These are phyloP conservation scores for Ditylenchus dipsaci DNA, from an alignment of 1,140 invertebrate genomes.

Conservation along the genomic window DNA sequence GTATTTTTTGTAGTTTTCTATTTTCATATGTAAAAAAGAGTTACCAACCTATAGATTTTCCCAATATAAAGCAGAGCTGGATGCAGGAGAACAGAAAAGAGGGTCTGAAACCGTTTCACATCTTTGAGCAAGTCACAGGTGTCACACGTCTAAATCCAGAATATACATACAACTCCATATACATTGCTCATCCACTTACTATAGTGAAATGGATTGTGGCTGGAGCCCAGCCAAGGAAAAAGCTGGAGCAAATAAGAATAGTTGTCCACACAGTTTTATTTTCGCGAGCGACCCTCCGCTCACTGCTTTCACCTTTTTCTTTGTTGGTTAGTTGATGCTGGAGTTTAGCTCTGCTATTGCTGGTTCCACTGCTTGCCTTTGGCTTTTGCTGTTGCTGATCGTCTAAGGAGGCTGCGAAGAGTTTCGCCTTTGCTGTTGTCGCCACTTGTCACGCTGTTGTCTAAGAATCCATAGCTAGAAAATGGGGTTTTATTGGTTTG, in stretches of 20 bases:
- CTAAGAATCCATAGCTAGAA: slow-evolving; percentile 38
- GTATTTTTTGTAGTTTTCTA: too few relatives aligned
- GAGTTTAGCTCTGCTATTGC: not conserved
- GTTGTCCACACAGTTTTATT: slow-evolving; percentile 42
- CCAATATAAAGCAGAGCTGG: slow-evolving; percentile 41
- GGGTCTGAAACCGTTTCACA: slow-evolving; percentile 24
- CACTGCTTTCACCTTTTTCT: not conserved
- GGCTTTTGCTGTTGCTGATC: too few relatives aligned
- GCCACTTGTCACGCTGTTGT: slow-evolving; percentile 21
- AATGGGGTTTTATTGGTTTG: slow-evolving; percentile 4
- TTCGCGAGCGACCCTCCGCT: slow-evolving; percentile 14
- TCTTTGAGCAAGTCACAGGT: slow-evolving; percentile 21
- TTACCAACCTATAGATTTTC: slow-evolving; percentile 47
- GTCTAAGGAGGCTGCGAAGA: not conserved
- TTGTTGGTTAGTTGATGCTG: not conserved
- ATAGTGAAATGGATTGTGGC: slow-evolving; percentile 38
- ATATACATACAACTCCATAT: too few relatives aligned
- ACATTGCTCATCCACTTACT: not conserved
- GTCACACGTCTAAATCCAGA: slow-evolving; percentile 16
- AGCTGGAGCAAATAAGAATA: slow-evolving; percentile 41
- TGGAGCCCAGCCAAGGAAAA: slow-evolving; percentile 51
- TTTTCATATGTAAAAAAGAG: too few relatives aligned
- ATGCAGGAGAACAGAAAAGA: slow-evolving; percentile 43
- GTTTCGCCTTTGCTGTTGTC: slow-evolving; percentile 13
- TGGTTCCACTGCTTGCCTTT: too few relatives aligned